These are phyloP conservation scores for Drosophila nr. perissopoda DNA, from an alignment of 2,888 invertebrate species.

Conservation along the genomic window DNA sequence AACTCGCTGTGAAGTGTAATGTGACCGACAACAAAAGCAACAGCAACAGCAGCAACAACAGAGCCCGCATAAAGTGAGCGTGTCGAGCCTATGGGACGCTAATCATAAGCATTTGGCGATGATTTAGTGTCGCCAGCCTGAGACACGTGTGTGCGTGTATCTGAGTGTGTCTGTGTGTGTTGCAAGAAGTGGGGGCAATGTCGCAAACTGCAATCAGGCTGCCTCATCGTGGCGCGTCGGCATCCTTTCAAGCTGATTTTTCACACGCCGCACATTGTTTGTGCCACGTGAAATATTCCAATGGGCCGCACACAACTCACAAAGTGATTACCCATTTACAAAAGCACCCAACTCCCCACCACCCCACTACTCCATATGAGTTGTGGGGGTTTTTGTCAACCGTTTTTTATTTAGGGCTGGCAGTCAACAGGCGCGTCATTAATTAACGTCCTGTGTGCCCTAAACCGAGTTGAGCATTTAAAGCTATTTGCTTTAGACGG, in stretches of 20 bases:
- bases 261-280: constrained; percentile 73
- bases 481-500: constrained; percentile 73
- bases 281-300: constrained; percentile 62
- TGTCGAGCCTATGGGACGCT: constrained; percentile 62
- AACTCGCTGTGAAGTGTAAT: constrained; percentile 71
- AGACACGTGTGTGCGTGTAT: constrained; percentile 58
- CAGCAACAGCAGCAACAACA: constrained; percentile 18
- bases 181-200: constrained; percentile 25
- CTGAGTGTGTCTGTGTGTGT: constrained; percentile 18
- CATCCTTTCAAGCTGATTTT: constrained; percentile 78
- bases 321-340: constrained; percentile 48
- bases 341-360: constrained; percentile 9
- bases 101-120: constrained; percentile 79
- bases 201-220: constrained; percentile 53
- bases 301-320: constrained; percentile 67
- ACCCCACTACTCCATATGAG: constrained; percentile 9
- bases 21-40: constrained; percentile 52
- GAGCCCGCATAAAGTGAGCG: constrained; percentile 68
- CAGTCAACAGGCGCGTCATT: constrained; percentile 61
- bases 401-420: constrained; percentile 46
- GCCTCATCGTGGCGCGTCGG: constrained; percentile 50
- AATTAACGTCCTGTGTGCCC: constrained; percentile 52
- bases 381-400: constrained; percentile 20
- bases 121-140: constrained; percentile 76
- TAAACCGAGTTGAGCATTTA: constrained; percentile 63